Evolutionary conservation across 2,113 vertebrate genomes (phyloP), one percentile per base, ranked within the genome.

Genomic region (Ariopsis seemanni): DNA sequence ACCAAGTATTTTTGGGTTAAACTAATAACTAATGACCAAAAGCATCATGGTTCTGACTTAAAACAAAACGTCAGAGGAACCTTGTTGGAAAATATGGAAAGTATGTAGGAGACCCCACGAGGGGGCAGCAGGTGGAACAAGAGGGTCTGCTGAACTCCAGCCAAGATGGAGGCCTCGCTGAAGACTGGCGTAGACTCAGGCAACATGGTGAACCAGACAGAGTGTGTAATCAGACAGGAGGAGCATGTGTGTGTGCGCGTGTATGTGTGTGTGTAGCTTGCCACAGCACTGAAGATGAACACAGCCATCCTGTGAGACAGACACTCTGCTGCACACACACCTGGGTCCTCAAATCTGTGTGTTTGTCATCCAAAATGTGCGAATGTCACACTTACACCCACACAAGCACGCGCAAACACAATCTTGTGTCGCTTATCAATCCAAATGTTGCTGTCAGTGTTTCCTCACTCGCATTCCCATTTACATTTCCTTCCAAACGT

Each of bases 141-240:
- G 90, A 91, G 82, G 89, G 85, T 91, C 91, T 93, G 92, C 92
- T 94, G 71, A 88, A 92, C 91, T 92, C 83, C 85, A 92, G 93
- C 93, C 93, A 94, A 94, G 93, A 90, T 88, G 90, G 92, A 92
- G 91, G 91, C 92, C 91, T 93, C 88, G 89, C 90, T 94, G 92
- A 92, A 91, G 72, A 93, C 93, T 94, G 93, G 92, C 95, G 92
- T 91, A 86, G 82, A 86, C 57, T 83, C 86, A 87, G 86, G 86
- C 87, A 83, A 84, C 81, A 78, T 77, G 81, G 78, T 78, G 86
- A 74, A 84, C 75, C 86, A 88, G 82, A 84, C 86, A 83, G 75
- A 80, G 60, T 83, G 82, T 83, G 86, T 82, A 71, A 82, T 75
- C 71, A 88, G 86, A 67, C 86, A 83, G 81, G 71, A 83, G 71